Evolutionary conservation across 2,113 vertebrate genomes (phyloP).

Genomic region (Riparia riparia): DNA sequence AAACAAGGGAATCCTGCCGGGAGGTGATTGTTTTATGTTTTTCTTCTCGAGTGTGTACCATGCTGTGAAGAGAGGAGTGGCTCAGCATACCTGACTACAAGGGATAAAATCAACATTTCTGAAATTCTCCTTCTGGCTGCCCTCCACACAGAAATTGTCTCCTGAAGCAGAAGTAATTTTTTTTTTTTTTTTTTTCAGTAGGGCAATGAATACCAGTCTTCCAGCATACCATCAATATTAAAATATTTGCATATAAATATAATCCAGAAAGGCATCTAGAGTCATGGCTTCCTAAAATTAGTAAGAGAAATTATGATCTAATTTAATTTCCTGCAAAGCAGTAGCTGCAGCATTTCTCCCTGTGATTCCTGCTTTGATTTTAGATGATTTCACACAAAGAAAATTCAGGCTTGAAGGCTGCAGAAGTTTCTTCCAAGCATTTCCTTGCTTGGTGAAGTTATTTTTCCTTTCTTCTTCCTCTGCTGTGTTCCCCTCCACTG

Average conservation of each 20-base stretch:
- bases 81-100: constrained; percentile 20
- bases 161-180: neutral
- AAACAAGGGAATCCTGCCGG: neutral
- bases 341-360: neutral
- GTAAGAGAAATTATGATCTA: neutral
- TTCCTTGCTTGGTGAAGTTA: neutral
- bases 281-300: neutral
- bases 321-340: constrained; percentile 21
- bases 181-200: neutral
- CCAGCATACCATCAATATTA: neutral
- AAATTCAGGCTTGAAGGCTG: neutral
- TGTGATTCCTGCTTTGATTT: constrained; percentile 1
- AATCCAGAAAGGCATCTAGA: constrained; percentile 18
- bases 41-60: neutral
- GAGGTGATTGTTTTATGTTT: constrained; percentile 46
- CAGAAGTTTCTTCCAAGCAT: neutral
- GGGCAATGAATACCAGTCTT: neutral
- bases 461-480: neutral
- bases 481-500: neutral
- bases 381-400: neutral
- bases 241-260: constrained; percentile 31
- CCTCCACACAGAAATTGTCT: neutral
- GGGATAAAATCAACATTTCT: constrained; percentile 30
- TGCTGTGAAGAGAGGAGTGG: constrained; percentile 15
- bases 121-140: neutral